Evolutionary conservation across 2,888 invertebrate genomes (phyloP), one percentile per base, ranked within the genome.

Genomic region (Pristionchus maxplancki): DNA sequence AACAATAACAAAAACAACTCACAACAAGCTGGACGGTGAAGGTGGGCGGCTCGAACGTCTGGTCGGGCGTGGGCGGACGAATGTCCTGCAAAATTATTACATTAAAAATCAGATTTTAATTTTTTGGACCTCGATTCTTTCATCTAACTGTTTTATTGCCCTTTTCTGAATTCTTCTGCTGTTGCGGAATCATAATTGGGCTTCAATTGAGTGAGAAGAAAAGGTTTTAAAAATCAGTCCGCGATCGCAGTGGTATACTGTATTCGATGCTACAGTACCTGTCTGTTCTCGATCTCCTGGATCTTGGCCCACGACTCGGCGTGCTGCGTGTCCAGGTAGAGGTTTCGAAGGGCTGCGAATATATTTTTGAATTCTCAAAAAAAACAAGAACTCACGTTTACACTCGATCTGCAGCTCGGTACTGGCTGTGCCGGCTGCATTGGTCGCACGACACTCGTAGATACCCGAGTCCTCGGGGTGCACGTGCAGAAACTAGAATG

Each of bases 251-350:
- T 15, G 4, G 1, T 17, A 0, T 78, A n/a, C 44, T 44, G n/a
- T 8, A 44, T 4, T n/a, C 74, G 11, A 44, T 9, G 11, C 53
- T 58, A 58, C 58, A 34, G 74, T 5, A 31, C 91, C 50, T 91
- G 90, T 13, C 93, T 90, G 89, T 97, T 96, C 96, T 98, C 98
- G 81, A 98, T 96, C 95, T 97, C 97, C 93, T 97, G 96, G 91
- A 97, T 98, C 95, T 97, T 98, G 94, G 97, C 97, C 95, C 97
- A 96, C 88, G 97, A 97, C 95, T 97, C 97, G 17, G 98, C 98
- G 96, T 98, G 97, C 94, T 98, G 97, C 48, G 97, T 97, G 93
- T 98, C 98, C 92, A 97, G 91, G 90, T 95, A 95, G 62, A 94
- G 91, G 90, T 94, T 94, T 34, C 93, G 90, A 34, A 91, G 89